A percentile compares a stretch with the other conserved stretches of the same genome.
phyloP scores from a whole-genome alignment of 2,888 invertebrate species.

The Volucella inflata region DNA sequence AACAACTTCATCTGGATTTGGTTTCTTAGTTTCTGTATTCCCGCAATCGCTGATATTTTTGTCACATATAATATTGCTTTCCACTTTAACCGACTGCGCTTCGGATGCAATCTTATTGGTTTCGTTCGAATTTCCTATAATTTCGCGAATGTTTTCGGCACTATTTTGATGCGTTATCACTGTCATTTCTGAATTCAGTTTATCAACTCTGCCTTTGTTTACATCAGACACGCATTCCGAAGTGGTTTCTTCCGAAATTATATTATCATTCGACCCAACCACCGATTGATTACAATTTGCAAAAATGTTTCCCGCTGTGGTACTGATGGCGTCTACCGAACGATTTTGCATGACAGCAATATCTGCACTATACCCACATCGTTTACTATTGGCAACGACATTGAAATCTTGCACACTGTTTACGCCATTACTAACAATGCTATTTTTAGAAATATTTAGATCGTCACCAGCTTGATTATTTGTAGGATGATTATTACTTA shows the following conservation, averaged over 20 bases:
- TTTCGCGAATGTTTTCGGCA: constrained; percentile 75
- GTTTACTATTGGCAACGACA: constrained; percentile 66
- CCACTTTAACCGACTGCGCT: constrained; percentile 5
- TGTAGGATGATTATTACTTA: constrained; percentile 53
- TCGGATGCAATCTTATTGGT: constrained; percentile 43
- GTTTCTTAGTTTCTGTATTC: constrained; percentile 7
- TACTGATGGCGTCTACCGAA: constrained; percentile 40
- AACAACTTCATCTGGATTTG: constrained; percentile 63
- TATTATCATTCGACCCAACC: constrained; percentile 2
- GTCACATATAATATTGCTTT: constrained; percentile 23
- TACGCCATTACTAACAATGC: constrained; percentile 61
- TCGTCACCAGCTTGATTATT: constrained; percentile 67
- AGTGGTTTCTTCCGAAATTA: constrained; percentile 1
- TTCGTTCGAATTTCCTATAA: constrained; percentile 51
- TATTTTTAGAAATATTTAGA: constrained; percentile 69
- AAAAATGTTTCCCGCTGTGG: constrained; percentile 51
- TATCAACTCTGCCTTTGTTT: constrained; percentile 29
- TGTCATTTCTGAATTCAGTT: constrained; percentile 66
- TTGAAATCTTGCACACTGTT: constrained; percentile 69
- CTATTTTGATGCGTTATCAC: constrained; percentile 75
- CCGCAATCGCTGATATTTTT: constrained; percentile 11
- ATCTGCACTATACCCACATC: constrained; percentile 40
- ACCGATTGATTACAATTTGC: constrained; percentile 20
- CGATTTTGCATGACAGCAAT: constrained; percentile 53
- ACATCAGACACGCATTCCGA: constrained; percentile 15